Evolutionary conservation across 2,888 invertebrate genomes (phyloP), one percentile per base, ranked within the genome.

Genomic region (Chrysomela aeneicollis): DNA sequence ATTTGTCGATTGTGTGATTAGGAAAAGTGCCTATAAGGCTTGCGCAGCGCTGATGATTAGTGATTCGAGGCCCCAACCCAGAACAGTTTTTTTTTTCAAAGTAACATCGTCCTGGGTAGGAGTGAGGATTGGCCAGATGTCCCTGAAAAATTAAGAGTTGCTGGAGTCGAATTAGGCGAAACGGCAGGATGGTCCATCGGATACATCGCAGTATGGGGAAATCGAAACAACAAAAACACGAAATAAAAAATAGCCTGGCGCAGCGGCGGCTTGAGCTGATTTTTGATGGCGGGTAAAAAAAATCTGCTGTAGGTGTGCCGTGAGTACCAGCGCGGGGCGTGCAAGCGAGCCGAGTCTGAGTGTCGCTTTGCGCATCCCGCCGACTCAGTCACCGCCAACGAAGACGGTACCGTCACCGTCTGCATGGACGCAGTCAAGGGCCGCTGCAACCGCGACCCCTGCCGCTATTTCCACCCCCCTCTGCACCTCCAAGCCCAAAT

Each of bases 401-500:
- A 93, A 87, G 97, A 97, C 91, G 96, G 96, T 92, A 93, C 94
- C 88, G 96, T 97, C 90, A 96, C 96, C 89, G 96, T 97, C 90
- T 97, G 97, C 95, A 97, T 97, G 96, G 97, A 97, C 92, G 96
- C 94, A 90, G 93, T 97, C 90, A 94, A 94, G 91, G 94, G 95
- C 90, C 93, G 95, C 91, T 97, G 97, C 92, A 92, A 93, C 90
- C 95, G 97, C 90, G 95, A 96, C 90, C 94, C 95, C 90, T 97
- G 97, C 94, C 95, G 96, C 92, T 97, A 97, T 94, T 97, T 96
- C 92, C 97, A 97, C 92, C 97, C 97, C 89, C 97, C 97, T 90
- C 92, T 95, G 91, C 97, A 97, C 94, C 95, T 97, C 89, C 94
- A 94, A 93, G 94, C 94, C 91, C 94, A 94, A 93, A 94, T 95